Evolutionary conservation across 2,797 vertebrate genomes (phyloP).

Genomic region (Leucoraja ocellata): DNA sequence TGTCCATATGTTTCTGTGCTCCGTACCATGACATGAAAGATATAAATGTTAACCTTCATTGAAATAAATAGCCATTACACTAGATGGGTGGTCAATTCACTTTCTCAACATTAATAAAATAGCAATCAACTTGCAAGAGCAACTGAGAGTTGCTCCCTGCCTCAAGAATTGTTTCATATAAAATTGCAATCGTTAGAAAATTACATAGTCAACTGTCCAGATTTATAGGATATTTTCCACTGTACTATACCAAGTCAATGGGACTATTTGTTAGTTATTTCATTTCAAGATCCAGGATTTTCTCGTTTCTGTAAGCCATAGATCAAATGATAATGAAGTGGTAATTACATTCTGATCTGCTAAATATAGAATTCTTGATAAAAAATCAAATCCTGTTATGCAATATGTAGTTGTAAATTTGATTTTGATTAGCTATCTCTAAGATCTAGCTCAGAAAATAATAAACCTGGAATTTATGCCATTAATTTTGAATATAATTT

Average conservation of each 20-base stretch:
- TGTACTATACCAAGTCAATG: neutral
- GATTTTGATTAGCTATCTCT: constrained; percentile 6
- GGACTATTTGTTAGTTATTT: neutral
- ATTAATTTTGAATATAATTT: neutral
- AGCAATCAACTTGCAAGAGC: neutral
- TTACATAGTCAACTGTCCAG: neutral
- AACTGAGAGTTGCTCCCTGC: neutral
- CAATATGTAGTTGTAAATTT: neutral
- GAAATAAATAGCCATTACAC: neutral
- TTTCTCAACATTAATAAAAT: neutral
- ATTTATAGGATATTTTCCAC: neutral
- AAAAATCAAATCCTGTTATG: neutral
- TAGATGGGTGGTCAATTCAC: neutral
- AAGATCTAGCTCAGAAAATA: neutral
- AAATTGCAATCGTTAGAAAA: neutral
- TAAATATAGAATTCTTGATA: neutral
- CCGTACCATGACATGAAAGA: neutral
- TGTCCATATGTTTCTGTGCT: neutral
- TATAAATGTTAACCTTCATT: neutral
- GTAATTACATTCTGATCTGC: constrained; percentile 25
- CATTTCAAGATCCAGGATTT: neutral
- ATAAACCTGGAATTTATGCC: neutral
- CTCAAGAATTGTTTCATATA: neutral
- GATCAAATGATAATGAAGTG: neutral
- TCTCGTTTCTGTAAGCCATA: neutral